Conservation (phyloP, 2,113 vertebrate species). For the Todiramphus saurophagus region DNA sequence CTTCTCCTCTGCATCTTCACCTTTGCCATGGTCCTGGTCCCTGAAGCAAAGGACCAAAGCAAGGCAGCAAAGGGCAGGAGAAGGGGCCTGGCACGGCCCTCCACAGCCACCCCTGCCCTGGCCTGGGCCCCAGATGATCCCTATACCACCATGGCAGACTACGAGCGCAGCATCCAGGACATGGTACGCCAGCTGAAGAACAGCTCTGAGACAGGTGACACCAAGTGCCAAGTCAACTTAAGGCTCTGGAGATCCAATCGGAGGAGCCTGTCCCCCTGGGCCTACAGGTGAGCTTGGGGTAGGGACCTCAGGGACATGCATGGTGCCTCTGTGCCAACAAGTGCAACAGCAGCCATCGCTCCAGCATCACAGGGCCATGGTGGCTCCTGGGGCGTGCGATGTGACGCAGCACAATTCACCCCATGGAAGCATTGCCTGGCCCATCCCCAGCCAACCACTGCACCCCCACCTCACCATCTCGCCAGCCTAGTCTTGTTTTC, state of each 20-base stretch:
- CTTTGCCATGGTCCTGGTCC: constrained; percentile 52
- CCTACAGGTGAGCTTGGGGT: constrained; percentile 78
- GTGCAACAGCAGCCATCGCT: fast-evolving
- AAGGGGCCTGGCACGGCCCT: constrained; percentile 24
- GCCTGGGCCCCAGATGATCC: background rate
- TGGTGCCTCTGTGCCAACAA: background rate
- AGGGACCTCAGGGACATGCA: fast-evolving
- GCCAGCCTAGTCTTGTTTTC: background rate
- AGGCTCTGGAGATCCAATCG: constrained; percentile 85
- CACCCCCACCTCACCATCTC: fast-evolving
- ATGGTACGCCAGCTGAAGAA: constrained; percentile 83
- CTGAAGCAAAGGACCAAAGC: constrained; percentile 55
- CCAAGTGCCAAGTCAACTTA: constrained; percentile 82
- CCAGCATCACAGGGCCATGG: fast-evolving
- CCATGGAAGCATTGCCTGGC: fast-evolving
- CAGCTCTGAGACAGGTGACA: constrained; percentile 71
- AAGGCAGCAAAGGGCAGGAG: constrained; percentile 69
- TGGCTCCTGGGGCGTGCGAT: background rate
- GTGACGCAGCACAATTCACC: fast-evolving
- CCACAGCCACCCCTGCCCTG: constrained; percentile 48
- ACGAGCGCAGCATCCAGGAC: constrained; percentile 80
- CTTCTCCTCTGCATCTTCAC: constrained; percentile 72
- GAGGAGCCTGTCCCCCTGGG: constrained; percentile 85
- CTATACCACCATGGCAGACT: constrained; percentile 77
- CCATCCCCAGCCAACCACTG: background rate